phyloP scores from a whole-genome alignment of 1,140 invertebrate species.

The Drosophila repletoides region DNA sequence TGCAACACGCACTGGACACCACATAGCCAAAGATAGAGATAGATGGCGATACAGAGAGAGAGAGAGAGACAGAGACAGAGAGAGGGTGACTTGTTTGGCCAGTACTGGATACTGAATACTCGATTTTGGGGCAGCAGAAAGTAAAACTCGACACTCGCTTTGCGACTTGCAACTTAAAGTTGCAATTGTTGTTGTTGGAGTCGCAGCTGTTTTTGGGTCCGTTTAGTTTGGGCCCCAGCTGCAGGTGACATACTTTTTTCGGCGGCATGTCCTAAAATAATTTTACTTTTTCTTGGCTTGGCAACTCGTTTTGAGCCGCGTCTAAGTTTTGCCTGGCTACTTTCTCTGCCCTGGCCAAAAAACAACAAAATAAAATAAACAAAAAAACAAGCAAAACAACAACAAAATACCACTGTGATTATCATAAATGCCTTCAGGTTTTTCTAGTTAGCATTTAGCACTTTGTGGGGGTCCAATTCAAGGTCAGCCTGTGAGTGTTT shows the following conservation, averaged over 20 bases:
- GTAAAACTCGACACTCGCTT: constrained; percentile 60
- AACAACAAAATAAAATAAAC: background rate
- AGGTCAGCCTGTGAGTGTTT: constrained; percentile 52
- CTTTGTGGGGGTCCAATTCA: constrained; percentile 54
- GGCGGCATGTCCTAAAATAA: constrained; percentile 73
- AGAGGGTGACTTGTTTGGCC: constrained; percentile 57
- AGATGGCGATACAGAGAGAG: background rate
- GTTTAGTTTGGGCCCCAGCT: constrained; percentile 28
- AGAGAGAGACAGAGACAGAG: background rate
- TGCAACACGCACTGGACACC: constrained; percentile 64
- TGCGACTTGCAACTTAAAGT: background rate
- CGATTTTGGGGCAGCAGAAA: constrained; percentile 64
- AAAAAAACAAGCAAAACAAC: background rate
- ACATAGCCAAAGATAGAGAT: constrained; percentile 15
- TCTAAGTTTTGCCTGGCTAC: constrained; percentile 27
- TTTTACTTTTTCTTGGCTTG: constrained; percentile 65
- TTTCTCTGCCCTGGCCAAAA: constrained; percentile 58
- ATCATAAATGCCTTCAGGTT: constrained; percentile 17
- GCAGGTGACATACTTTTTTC: constrained; percentile 76
- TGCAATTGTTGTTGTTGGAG: constrained; percentile 2
- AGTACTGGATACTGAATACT: constrained; percentile 41
- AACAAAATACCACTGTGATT: background rate
- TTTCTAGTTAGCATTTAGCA: constrained; percentile 57
- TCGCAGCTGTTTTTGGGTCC: constrained; percentile 51
- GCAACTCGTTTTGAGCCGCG: constrained; percentile 50